Percentiles rank a stretch among this genome's conserved stretches.
Evolutionary conservation across 2,888 invertebrate genomes (phyloP).

Genomic region (Xestia ashworthii): DNA sequence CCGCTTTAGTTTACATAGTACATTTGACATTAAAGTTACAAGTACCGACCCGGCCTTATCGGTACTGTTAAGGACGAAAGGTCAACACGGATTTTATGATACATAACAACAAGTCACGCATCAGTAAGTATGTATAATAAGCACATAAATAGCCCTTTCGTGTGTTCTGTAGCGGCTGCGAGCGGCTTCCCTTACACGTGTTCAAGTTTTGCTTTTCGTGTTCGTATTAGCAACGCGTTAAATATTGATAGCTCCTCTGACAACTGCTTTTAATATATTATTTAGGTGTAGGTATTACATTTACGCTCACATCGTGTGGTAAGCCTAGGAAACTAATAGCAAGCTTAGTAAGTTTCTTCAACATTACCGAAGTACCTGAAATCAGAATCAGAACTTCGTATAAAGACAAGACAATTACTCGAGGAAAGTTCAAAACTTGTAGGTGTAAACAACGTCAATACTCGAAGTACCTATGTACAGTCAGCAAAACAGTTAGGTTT

Average conservation of each 20-base stretch:
- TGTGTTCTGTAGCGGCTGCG: slow-evolving; percentile 37
- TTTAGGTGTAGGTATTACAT: slow-evolving; percentile 10
- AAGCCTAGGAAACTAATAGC: neutral
- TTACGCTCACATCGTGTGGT: neutral
- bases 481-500: too few relatives aligned
- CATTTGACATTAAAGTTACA: slow-evolving; percentile 63
- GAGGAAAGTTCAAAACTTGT: slow-evolving; percentile 6
- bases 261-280: slow-evolving; percentile 13
- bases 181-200: slow-evolving; percentile 32
- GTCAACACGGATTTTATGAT: slow-evolving; percentile 67
- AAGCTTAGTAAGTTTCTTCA: neutral
- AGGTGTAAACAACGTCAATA: slow-evolving; percentile 20
- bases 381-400: slow-evolving; percentile 20
- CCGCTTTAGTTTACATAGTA: slow-evolving; percentile 61
- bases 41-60: slow-evolving; percentile 65
- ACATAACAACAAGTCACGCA: slow-evolving; percentile 61
- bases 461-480: neutral
- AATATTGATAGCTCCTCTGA: slow-evolving; percentile 27
- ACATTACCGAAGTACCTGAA: neutral
- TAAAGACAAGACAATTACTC: slow-evolving; percentile 18
- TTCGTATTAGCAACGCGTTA: slow-evolving; percentile 19
- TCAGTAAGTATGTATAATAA: slow-evolving; percentile 57
- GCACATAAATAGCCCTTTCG: slow-evolving; percentile 56
- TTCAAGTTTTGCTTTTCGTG: slow-evolving; percentile 31
- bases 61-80: slow-evolving; percentile 59